Evolutionary conservation across 2,888 invertebrate genomes (phyloP).

Genomic region (Psococerastis gibbosa): DNA sequence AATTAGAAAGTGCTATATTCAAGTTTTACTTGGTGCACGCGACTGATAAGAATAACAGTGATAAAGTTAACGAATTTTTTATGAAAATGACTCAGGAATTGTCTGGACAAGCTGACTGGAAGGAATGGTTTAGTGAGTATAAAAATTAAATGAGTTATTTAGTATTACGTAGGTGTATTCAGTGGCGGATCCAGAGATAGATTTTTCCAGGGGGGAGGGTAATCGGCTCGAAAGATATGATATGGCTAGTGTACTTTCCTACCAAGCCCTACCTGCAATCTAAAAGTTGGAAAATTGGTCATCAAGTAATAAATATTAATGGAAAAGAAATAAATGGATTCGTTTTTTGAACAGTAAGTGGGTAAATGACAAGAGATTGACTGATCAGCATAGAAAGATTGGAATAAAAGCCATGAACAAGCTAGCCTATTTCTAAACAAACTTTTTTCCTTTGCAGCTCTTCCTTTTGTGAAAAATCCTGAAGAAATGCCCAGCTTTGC

Average conservation of each 20-base stretch:
- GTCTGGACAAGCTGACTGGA: slow-evolving; percentile 82
- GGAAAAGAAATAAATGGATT: too few relatives aligned
- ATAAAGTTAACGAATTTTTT: slow-evolving; percentile 79
- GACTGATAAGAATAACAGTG: slow-evolving; percentile 56
- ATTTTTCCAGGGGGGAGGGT: too few relatives aligned
- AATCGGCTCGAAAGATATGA: neutral
- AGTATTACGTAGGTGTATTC: slow-evolving; percentile 12
- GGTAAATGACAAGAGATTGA: too few relatives aligned
- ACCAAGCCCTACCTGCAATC: neutral
- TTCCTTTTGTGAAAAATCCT: slow-evolving; percentile 79
- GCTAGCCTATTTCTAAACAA: too few relatives aligned
- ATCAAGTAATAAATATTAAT: slow-evolving; percentile 4
- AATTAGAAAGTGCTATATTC: slow-evolving; percentile 66
- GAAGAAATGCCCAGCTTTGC: slow-evolving; percentile 78
- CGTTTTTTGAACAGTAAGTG: too few relatives aligned
- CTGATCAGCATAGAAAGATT: too few relatives aligned
- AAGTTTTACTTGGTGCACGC: slow-evolving; percentile 85
- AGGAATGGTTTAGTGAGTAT: slow-evolving; percentile 89
- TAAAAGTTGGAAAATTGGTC: neutral
- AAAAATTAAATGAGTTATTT: slow-evolving; percentile 10
- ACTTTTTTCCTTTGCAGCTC: slow-evolving; percentile 39
- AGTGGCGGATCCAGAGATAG: too few relatives aligned
- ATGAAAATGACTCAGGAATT: slow-evolving; percentile 69
- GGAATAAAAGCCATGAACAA: too few relatives aligned
- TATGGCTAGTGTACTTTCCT: neutral